These are phyloP conservation scores for Hydropsyche tenuis DNA, from an alignment of 1,140 invertebrate species.

Conservation along the genomic window DNA sequence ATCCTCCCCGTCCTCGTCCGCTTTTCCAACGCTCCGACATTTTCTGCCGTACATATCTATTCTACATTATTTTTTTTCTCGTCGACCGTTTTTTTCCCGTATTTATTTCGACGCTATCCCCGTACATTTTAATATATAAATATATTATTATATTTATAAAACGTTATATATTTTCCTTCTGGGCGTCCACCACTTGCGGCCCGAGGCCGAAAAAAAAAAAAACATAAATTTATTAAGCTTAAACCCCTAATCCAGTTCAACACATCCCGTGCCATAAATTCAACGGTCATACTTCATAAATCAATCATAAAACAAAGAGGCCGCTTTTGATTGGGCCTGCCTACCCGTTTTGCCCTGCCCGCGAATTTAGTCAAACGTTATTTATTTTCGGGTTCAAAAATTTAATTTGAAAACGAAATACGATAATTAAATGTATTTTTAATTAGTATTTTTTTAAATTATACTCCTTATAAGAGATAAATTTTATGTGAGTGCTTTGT, in stretches of 20 bases:
- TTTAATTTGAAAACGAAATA: no score
- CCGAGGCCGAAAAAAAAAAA: conserved; percentile 15
- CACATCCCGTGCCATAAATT: conserved; percentile 48
- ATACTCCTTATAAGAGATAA: no score
- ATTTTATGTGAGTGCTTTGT: no score
- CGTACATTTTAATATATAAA: not conserved
- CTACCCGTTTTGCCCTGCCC: conserved; percentile 21
- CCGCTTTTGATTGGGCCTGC: conserved; percentile 46
- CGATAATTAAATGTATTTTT: no score
- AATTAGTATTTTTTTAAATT: no score
- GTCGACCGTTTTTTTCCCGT: conserved; percentile 21
- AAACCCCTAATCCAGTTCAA: conserved; percentile 50
- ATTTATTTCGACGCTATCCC: conserved; percentile 10
- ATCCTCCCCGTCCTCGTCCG: conserved; percentile 5
- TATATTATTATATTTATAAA: not conserved
- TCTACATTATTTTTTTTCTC: conserved; percentile 20
- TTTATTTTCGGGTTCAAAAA: no score
- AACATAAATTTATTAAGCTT: conserved; percentile 49
- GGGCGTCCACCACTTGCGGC: conserved; percentile 22
- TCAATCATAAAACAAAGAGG: conserved; percentile 49
- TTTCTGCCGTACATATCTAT: not conserved
- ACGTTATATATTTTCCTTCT: conserved; percentile 7
- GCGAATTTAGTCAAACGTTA: conserved; percentile 18
- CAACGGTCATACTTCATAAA: conserved; percentile 49
- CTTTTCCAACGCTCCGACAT: not conserved